phyloP scores from a whole-genome alignment of 2,113 vertebrate genomes.

The Eonycteris spelaea region DNA sequence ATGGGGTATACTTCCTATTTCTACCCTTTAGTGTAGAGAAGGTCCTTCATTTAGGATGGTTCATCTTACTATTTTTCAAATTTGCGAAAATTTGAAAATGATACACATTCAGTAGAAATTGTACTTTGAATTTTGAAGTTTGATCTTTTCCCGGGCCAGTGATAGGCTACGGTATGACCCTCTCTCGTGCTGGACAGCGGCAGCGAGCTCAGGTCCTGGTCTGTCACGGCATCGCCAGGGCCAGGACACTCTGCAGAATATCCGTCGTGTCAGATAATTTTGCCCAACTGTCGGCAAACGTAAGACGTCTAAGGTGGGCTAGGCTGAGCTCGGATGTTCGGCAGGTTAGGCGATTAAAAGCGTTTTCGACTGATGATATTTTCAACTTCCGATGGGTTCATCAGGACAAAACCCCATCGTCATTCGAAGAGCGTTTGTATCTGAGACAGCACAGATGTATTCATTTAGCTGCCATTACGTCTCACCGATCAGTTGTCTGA shows the following conservation, averaged over 20 bases:
- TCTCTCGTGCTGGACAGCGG: neutral
- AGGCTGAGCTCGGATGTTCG: neutral
- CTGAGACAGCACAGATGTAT: neutral
- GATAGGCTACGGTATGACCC: no score
- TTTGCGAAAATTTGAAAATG: no score
- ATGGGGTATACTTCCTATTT: neutral
- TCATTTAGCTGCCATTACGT: neutral
- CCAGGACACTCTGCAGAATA: rapidly evolving
- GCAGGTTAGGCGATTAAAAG: neutral
- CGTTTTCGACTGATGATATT: neutral
- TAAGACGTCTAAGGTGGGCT: neutral
- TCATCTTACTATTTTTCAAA: neutral
- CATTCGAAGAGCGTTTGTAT: neutral
- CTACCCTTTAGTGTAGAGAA: neutral
- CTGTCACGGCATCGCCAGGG: rapidly evolving
- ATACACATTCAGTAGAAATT: rapidly evolving
- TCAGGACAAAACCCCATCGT: no score
- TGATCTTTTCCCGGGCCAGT: no score
- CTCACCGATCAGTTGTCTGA: neutral
- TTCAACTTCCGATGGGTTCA: neutral
- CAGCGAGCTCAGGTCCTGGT: neutral
- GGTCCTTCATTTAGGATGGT: neutral
- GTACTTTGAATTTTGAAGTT: neutral
- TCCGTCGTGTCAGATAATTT: neutral
- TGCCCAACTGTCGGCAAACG: neutral